Percentiles rank a stretch among this genome's conserved stretches.
Conservation (phyloP, 2,888 invertebrate genomes). For the Nudaria mundana region DNA sequence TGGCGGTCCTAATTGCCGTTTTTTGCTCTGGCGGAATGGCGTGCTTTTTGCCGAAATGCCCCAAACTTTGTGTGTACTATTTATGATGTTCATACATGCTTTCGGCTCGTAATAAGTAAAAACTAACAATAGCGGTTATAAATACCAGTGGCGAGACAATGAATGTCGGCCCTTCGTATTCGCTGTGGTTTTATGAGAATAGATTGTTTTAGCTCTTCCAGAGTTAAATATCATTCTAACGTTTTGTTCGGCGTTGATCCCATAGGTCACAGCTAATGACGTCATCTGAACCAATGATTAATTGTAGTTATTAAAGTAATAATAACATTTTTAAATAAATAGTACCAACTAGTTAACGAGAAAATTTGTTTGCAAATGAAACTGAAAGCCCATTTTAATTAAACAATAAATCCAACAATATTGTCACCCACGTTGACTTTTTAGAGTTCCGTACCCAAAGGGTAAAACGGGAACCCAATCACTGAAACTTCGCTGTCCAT, state of each 20-base stretch:
- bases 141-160: constrained; percentile 11
- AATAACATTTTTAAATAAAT: too few species aligned
- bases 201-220: neutral
- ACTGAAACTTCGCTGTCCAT: too few species aligned
- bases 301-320: too few species aligned
- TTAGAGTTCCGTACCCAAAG: too few species aligned
- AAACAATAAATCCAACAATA: too few species aligned
- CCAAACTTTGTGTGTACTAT: constrained; percentile 44
- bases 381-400: too few species aligned
- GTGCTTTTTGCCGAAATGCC: constrained; percentile 42
- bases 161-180: constrained; percentile 7
- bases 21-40: constrained; percentile 40
- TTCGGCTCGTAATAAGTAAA: constrained; percentile 37
- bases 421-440: too few species aligned
- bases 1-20: constrained; percentile 50
- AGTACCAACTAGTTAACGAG: too few species aligned
- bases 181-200: constrained; percentile 5
- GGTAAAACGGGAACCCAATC: too few species aligned
- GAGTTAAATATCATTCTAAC: neutral
- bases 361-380: too few species aligned
- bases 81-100: constrained; percentile 47
- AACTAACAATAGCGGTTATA: constrained; percentile 36
- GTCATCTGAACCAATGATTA: too few species aligned
- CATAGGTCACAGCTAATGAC: too few species aligned
- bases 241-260: neutral